Conservation (phyloP, 2,888 invertebrate species). For the Drosophila paracracens region DNA sequence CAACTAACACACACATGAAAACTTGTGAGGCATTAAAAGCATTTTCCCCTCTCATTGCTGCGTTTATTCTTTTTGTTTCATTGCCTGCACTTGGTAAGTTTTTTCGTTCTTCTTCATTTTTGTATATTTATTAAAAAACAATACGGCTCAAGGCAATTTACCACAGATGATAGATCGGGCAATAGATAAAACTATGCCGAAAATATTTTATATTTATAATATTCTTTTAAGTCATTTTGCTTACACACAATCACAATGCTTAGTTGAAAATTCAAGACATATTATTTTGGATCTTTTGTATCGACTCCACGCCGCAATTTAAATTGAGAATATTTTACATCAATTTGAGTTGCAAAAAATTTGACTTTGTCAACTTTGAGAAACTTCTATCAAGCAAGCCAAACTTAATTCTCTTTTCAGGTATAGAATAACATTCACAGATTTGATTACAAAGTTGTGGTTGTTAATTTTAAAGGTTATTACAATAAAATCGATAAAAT, state of each 20-base stretch:
- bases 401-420: background rate
- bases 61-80: constrained; percentile 16
- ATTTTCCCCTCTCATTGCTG: constrained; percentile 30
- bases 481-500: background rate
- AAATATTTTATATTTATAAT: background rate
- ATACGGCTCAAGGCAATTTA: background rate
- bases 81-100: constrained; percentile 19
- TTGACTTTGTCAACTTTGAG: background rate
- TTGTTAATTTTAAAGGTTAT: background rate
- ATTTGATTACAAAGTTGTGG: background rate
- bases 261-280: background rate
- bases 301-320: background rate
- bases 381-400: background rate
- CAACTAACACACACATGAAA: constrained; percentile 27
- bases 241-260: background rate
- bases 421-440: background rate
- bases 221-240: background rate
- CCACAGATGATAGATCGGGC: constrained; percentile 3
- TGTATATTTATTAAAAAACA: constrained; percentile 18
- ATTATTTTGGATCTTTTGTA: background rate
- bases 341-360: background rate
- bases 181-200: background rate
- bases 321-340: background rate
- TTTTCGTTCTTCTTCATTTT: background rate
- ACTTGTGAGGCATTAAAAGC: constrained; percentile 55